Evolutionary conservation across 30 jellyfish, hydroid and myxozoan genomes (phyloP).

Genomic region (Pelagia noctiluca): DNA sequence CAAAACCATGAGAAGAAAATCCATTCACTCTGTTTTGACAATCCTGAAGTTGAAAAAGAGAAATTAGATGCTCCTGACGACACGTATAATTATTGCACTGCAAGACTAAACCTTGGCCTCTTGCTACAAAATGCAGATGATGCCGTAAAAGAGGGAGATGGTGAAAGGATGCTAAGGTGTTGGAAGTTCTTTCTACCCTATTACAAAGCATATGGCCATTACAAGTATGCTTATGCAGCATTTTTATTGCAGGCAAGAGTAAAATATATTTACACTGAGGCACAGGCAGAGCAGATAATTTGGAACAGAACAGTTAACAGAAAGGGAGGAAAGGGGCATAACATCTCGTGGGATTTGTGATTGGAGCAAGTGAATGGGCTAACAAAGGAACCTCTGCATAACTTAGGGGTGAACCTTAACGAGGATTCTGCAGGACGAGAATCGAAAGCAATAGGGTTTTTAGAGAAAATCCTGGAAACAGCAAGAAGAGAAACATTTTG

Average conservation of each 20-base stretch:
- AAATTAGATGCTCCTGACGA: background rate
- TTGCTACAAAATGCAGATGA: slow-evolving; percentile 20
- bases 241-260: background rate
- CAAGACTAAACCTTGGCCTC: slow-evolving; percentile 6
- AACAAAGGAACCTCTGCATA: slow-evolving; percentile 12
- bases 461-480: slow-evolving; percentile 13
- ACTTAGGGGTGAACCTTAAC: slow-evolving; percentile 20
- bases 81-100: background rate
- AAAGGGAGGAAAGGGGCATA: slow-evolving; percentile 24
- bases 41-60: background rate
- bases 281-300: slow-evolving; percentile 18
- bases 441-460: slow-evolving; percentile 6
- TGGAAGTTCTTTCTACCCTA: slow-evolving; percentile 12
- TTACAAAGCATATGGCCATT: slow-evolving; percentile 18
- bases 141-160: slow-evolving; percentile 33
- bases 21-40: background rate
- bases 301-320: slow-evolving; percentile 26
- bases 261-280: background rate
- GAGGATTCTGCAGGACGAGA: slow-evolving; percentile 20
- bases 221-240: slow-evolving; percentile 25
- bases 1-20: background rate
- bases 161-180: slow-evolving; percentile 22
- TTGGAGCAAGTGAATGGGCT: slow-evolving; percentile 23
- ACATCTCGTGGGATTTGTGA: slow-evolving; percentile 28
- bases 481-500: slow-evolving; percentile 1